Evolutionary conservation across 2,797 vertebrate species (phyloP).

Genomic region (Manis crassicaudata): DNA sequence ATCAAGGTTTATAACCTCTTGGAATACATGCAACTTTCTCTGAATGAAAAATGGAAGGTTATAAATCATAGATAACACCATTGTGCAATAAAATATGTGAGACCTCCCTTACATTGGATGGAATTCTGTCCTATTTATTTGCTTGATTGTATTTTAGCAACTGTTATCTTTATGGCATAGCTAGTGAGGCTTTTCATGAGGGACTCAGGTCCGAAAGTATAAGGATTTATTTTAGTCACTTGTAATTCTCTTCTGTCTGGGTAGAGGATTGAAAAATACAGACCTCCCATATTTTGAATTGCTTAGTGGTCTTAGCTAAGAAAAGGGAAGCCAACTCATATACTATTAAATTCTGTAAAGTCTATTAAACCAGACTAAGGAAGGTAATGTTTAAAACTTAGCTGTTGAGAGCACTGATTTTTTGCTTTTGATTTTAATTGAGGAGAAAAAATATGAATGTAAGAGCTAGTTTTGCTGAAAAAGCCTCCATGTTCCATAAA

Average conservation of each 20-base stretch:
- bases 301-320: background rate
- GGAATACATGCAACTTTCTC: slow-evolving; percentile 17
- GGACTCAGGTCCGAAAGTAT: background rate
- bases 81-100: slow-evolving; percentile 2
- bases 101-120: background rate
- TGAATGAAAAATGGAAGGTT: background rate
- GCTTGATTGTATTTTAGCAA: slow-evolving; percentile 11
- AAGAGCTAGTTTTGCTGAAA: background rate
- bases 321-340: background rate
- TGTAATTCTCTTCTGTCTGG: background rate
- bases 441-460: background rate
- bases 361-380: background rate
- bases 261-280: background rate
- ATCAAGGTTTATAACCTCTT: slow-evolving; percentile 54
- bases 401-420: background rate
- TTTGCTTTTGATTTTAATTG: background rate
- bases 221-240: slow-evolving; percentile 48
- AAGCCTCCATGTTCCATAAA: background rate
- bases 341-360: background rate
- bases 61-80: slow-evolving; percentile 47
- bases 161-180: background rate
- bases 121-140: slow-evolving; percentile 42
- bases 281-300: background rate
- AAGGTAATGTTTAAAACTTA: background rate
- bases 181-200: background rate